phyloP scores from a whole-genome alignment of 1,140 invertebrate species.

The Megalopta genalis region DNA sequence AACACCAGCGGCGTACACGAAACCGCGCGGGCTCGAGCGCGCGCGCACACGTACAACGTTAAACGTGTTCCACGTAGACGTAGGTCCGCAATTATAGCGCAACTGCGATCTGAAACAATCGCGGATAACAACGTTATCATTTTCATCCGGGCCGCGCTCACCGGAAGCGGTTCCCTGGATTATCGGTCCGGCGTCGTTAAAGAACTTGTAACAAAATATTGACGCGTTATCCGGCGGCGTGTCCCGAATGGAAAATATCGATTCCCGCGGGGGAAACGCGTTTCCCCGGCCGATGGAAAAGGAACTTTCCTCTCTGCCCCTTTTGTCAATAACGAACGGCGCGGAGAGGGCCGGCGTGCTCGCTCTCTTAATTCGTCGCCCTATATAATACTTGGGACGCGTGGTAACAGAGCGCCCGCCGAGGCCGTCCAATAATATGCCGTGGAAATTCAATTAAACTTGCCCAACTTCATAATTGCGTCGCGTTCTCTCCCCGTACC shows the following conservation, averaged over 20 bases:
- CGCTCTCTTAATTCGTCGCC: conserved; percentile 7
- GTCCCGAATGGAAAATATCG: conserved; percentile 14
- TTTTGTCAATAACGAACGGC: conserved; percentile 2
- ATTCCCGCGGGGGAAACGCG: neutral
- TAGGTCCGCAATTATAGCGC: neutral
- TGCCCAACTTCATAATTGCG: conserved; percentile 33
- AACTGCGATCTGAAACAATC: conserved; percentile 3
- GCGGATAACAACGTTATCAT: neutral
- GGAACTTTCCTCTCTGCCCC: neutral
- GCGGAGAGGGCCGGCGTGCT: no score
- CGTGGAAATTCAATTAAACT: conserved; percentile 42
- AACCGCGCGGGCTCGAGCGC: no score
- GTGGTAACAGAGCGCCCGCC: neutral
- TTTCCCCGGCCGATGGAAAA: neutral
- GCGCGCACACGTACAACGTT: neutral
- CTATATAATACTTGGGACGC: conserved; percentile 5
- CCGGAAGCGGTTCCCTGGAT: neutral
- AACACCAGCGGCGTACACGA: neutral
- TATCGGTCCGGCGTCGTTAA: neutral
- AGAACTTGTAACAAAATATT: conserved; percentile 17
- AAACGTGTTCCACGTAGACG: neutral
- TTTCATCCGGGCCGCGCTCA: neutral
- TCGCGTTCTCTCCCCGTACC: neutral
- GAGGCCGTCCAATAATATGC: conserved; percentile 15
- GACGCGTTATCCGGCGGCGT: neutral